Base-by-base conservation (phyloP, 2,113 vertebrate species). In the Myodes glareolus region DNA sequence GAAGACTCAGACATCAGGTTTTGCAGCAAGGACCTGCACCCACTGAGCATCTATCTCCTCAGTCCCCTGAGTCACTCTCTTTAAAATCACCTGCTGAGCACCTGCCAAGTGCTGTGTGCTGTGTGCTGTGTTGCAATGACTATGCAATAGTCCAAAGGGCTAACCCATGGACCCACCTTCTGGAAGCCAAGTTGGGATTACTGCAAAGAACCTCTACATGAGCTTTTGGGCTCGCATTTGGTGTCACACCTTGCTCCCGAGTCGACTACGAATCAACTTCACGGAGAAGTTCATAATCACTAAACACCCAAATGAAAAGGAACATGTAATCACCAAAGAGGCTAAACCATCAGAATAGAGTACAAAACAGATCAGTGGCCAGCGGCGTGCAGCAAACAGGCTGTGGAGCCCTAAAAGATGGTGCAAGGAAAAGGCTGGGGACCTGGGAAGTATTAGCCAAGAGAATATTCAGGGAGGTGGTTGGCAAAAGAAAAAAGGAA, bases 401-500 rank as follows among this genome's bases (percentile, higher is more conserved):
- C 36, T 36, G 25, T 7, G 68, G 27, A 33, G 33, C 50, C 77
- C n/a, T 52, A 21, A 55, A 70, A 4, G 33, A n/a, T 42, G 50
- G 8, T 6, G 5, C 31, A 17, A 55, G 39, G 42, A 14, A 31
- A 68, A 91, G 55, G 50, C 0, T 33, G 50, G 61, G 47, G 55
- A 7, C 31, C 39, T 9, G 4, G 45, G 52, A 50, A 67, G 61
- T 1, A 1, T 10, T 25, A 19, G 21, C 42, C 31, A 36, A 36
- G 4, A 47, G 58, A 61, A 70, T 0, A 47, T 2, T 25, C 11
- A n/a, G 4, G 27, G 21, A 65, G 21, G 33, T 33, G 2, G 0
- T 3, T 0, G 6, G 73, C n/a, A 39, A 68, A 73, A 58, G 31
- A 85, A 13, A 72, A 72, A 68, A 17, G 5, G 45, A 72, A 0